A percentile compares a stretch with the other conserved stretches of the same genome.
These are phyloP conservation scores for Anthopleura sola DNA, from an alignment of 64 coral and sea anemone genomes.

Conservation along the genomic window DNA sequence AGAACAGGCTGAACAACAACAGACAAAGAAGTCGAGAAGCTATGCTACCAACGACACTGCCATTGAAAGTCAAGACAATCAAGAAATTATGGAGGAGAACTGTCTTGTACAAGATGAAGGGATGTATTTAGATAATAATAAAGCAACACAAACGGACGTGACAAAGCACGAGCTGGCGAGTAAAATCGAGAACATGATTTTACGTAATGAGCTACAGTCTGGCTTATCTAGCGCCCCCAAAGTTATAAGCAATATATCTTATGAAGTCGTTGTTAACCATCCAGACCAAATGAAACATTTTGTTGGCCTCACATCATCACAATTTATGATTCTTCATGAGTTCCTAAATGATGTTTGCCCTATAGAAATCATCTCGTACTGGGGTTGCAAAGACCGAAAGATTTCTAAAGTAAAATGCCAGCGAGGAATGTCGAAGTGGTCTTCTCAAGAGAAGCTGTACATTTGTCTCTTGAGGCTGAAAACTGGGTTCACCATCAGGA, in stretches of 20 bases:
- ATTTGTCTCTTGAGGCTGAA: slow-evolving; percentile 53
- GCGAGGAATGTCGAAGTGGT: slow-evolving; percentile 31
- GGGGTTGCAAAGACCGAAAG: slow-evolving; percentile 5
- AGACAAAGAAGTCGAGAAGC: neutral
- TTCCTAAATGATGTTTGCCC: slow-evolving; percentile 46
- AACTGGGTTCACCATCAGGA: slow-evolving; percentile 58
- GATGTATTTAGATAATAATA: neutral
- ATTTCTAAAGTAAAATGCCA: slow-evolving; percentile 34
- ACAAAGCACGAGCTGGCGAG: neutral
- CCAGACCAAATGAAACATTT: slow-evolving; percentile 31
- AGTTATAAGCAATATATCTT: neutral
- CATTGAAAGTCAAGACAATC: neutral
- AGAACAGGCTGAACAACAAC: slow-evolving; percentile 1
- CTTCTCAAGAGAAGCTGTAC: slow-evolving; percentile 47
- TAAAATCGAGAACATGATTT: neutral
- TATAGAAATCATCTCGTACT: slow-evolving; percentile 28
- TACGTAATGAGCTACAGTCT: neutral
- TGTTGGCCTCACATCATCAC: slow-evolving; percentile 40
- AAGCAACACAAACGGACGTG: neutral
- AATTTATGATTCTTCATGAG: slow-evolving; percentile 34
- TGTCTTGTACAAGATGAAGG: neutral
- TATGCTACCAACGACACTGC: neutral
- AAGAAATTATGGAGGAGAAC: neutral
- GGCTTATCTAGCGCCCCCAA: neutral
- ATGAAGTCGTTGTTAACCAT: neutral